These are phyloP conservation scores for Pheosia gnoma DNA, from an alignment of 2,888 invertebrate species.

Conservation along the genomic window DNA sequence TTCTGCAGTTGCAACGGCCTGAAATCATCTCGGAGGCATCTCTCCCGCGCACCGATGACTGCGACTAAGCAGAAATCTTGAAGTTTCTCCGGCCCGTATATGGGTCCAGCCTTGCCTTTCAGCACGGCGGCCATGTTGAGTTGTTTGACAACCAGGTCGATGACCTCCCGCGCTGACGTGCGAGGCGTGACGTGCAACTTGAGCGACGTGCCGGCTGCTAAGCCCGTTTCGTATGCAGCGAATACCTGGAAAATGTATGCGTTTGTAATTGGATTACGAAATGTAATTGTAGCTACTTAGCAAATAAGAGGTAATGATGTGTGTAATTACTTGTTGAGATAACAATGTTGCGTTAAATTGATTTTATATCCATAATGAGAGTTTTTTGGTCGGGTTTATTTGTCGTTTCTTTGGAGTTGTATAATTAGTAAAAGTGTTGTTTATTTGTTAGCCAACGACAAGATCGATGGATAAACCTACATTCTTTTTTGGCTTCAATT, in stretches of 20 bases:
- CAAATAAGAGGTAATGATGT: background rate
- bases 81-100: constrained; percentile 92
- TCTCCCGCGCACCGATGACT: constrained; percentile 96
- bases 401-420: no score
- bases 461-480: no score
- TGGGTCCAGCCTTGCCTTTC: constrained; percentile 93
- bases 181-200: constrained; percentile 96
- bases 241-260: constrained; percentile 88
- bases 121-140: constrained; percentile 96
- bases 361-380: no score
- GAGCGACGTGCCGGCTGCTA: constrained; percentile 96
- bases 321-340: background rate
- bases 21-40: constrained; percentile 97
- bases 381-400: no score
- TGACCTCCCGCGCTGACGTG: constrained; percentile 97
- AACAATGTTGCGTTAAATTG: background rate
- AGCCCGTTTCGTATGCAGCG: constrained; percentile 97
- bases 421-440: no score
- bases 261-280: background rate
- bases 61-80: constrained; percentile 97
- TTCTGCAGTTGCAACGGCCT: constrained; percentile 96
- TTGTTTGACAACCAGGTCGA: constrained; percentile 97
- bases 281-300: background rate
- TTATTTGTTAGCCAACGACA: no score
- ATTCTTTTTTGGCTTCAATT: no score